A percentile compares a stretch with the other conserved stretches of the same genome.
These are phyloP conservation scores for Blera fallax DNA, from an alignment of 2,888 invertebrate species.

Conservation along the genomic window DNA sequence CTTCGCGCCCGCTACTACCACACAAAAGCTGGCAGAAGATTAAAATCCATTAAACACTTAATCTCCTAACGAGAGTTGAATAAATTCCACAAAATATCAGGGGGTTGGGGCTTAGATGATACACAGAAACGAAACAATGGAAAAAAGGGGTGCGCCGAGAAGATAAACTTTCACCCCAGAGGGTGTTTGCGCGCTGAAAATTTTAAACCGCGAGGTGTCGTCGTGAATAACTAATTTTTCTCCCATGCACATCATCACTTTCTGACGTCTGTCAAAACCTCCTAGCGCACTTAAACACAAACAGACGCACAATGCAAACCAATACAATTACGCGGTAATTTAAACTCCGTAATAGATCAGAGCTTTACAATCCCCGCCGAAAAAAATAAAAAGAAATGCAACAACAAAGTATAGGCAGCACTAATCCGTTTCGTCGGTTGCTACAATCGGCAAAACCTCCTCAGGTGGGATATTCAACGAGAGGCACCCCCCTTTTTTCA, in stretches of 20 bases:
- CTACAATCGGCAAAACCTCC: constrained; percentile 22
- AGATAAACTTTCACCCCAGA: constrained; percentile 37
- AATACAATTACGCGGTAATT: constrained; percentile 62
- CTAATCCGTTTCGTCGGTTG: constrained; percentile 39
- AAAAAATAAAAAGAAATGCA: neutral
- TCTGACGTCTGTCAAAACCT: constrained; percentile 13
- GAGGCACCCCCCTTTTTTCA: neutral
- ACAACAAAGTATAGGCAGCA: neutral
- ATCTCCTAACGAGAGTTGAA: constrained; percentile 70
- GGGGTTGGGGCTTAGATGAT: constrained; percentile 22
- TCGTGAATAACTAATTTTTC: constrained; percentile 67
- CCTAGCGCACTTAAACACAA: neutral
- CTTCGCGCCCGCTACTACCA: constrained; percentile 13
- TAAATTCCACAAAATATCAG: constrained; percentile 55
- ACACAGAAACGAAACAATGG: neutral
- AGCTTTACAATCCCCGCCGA: neutral
- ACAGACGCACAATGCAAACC: constrained; percentile 31
- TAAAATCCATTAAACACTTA: constrained; percentile 73
- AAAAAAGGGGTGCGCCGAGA: constrained; percentile 52
- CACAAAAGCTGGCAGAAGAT: constrained; percentile 43
- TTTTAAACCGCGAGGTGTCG: constrained; percentile 70
- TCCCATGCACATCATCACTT: constrained; percentile 11
- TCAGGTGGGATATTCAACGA: neutral
- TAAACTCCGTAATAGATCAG: constrained; percentile 37
- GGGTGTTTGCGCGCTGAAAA: constrained; percentile 44